Percentiles rank a stretch among this genome's conserved stretches.
These are phyloP conservation scores for Maccullochella peelii DNA, from an alignment of 2,113 vertebrate genomes.

Conservation along the genomic window DNA sequence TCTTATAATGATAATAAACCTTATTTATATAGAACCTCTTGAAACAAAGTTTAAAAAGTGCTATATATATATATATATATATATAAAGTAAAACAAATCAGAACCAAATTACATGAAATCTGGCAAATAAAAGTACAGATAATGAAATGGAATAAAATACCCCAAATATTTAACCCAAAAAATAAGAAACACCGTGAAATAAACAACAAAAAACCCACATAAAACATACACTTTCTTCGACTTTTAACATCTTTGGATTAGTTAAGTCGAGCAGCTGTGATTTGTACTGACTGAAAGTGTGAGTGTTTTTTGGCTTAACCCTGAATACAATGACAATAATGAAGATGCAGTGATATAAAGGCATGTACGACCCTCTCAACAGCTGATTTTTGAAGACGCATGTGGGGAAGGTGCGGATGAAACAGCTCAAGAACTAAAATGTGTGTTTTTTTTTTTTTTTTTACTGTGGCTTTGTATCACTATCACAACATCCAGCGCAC, in stretches of 20 bases:
- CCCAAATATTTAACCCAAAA: no score
- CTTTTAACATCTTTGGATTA: no score
- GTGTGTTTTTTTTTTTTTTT: no score
- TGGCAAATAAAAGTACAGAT: no score
- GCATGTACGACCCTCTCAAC: not conserved
- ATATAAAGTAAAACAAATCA: no score
- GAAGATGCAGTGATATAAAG: not conserved
- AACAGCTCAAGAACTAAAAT: not conserved
- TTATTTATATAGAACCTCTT: not conserved
- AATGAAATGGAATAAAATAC: no score
- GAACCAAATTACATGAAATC: not conserved
- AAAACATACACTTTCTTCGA: no score
- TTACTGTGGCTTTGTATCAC: not conserved
- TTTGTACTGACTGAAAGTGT: no score
- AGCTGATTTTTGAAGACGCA: not conserved
- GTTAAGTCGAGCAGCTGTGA: no score
- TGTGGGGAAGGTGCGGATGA: not conserved
- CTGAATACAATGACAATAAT: not conserved
- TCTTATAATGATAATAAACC: not conserved
- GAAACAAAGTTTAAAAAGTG: not conserved
- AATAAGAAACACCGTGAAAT: not conserved
- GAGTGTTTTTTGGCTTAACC: not conserved
- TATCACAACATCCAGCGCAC: not conserved
- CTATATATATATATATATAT: no score
- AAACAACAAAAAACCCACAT: not conserved